A percentile compares a stretch with the other conserved stretches of the same genome.
phyloP scores from a whole-genome alignment of 2,113 vertebrate species.

The Hippocampus guttulatus region DNA sequence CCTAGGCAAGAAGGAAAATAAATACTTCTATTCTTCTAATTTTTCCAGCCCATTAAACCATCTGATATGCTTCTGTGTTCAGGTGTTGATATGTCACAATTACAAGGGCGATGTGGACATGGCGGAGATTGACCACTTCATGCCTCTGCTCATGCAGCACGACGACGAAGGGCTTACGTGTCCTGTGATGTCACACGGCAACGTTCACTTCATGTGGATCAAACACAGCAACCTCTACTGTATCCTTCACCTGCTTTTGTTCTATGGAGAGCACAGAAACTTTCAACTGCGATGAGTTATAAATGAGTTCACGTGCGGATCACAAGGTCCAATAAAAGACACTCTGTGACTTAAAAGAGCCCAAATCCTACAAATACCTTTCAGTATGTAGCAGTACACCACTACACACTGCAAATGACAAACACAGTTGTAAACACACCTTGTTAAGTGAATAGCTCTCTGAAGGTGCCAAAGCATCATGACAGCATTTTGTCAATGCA shows the following conservation, averaged over 20 bases:
- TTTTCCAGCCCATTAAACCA: background rate
- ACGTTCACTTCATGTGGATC: slow-evolving; percentile 90
- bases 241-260: slow-evolving; percentile 70
- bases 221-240: slow-evolving; percentile 92
- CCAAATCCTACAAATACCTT: background rate
- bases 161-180: slow-evolving; percentile 83
- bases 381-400: background rate
- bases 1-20: too few species aligned
- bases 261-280: background rate
- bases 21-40: too few species aligned
- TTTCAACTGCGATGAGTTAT: background rate
- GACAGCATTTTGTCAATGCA: background rate
- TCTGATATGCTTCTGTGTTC: background rate
- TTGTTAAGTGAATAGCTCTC: background rate
- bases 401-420: background rate
- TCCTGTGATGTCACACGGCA: slow-evolving; percentile 79
- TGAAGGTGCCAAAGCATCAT: background rate
- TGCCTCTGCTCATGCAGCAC: slow-evolving; percentile 81
- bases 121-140: slow-evolving; percentile 86
- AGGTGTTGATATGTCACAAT: slow-evolving; percentile 91
- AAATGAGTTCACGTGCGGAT: background rate
- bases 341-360: background rate
- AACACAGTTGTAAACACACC: background rate
- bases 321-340: background rate
- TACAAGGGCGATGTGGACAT: slow-evolving; percentile 90